Conservation (phyloP, 2,797 vertebrate species). For the Pteropus rufus region DNA sequence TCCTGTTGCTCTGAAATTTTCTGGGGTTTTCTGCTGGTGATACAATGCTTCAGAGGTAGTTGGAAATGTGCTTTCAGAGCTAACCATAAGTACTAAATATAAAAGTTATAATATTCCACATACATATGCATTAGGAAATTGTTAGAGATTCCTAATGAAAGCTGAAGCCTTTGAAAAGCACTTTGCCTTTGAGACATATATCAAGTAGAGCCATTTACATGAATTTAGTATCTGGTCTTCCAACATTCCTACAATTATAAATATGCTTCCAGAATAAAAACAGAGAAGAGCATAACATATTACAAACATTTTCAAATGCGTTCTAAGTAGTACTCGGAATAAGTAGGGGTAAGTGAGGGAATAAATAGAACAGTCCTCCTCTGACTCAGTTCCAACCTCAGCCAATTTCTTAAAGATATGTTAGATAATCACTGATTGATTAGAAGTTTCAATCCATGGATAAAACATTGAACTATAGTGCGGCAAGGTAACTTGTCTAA, state of each 20-base stretch:
- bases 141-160: neutral
- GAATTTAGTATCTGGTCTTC: neutral
- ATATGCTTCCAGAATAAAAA: conserved; percentile 16
- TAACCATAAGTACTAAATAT: neutral
- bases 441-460: neutral
- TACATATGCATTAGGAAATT: neutral
- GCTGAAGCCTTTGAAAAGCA: neutral
- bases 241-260: neutral
- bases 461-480: neutral
- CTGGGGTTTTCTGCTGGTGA: neutral
- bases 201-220: neutral
- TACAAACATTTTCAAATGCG: neutral
- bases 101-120: neutral
- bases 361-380: neutral
- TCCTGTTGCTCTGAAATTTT: neutral
- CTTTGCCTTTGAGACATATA: neutral
- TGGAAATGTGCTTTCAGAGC: neutral
- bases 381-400: neutral
- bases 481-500: neutral
- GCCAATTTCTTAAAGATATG: neutral
- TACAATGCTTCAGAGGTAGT: neutral
- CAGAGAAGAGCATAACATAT: neutral
- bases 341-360: neutral
- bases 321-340: neutral
- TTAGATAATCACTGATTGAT: neutral